Base-by-base conservation (phyloP, 35 echinoderm and acorn worm species). In the Nesometra sesokonis region DNA sequence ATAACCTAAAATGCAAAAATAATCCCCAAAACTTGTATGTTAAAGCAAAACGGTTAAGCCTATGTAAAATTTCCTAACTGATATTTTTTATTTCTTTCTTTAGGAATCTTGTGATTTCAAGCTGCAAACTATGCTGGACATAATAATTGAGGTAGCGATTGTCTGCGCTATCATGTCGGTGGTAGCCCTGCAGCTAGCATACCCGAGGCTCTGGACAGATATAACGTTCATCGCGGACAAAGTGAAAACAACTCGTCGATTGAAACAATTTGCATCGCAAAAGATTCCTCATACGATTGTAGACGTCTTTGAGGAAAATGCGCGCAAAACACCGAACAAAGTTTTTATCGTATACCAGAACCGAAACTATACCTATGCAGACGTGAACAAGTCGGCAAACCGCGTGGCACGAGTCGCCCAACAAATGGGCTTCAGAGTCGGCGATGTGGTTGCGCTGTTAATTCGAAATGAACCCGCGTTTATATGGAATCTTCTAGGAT, bases 381-480 rank as follows among this genome's bases (percentile, higher is more conserved):
- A 93, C 11, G 84, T 98, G 17, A 93, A 98, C 67, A 38, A 77
- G 31, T 33, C 82, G 32, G 95, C 95, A 17, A 98, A 98, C 82
- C 78, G 86, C 4, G 80, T 94, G 37, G 95, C 95, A 1, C 57
- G 84, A 32, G 76, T 88, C 0, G 92, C 95, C 1, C 87, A 79
- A 35, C 84, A 87, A 27, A 81, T 85, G 38, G 92, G 92, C 8
- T 84, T 98, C 17, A 91, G 86, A 35, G 84, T 81, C 13, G 95
- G 92, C 32, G 95, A 98, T 88, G 92, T 87, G 35, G 91, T 99
- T 9, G 96, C 96, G 0, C 27, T 99, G 36, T 80, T 99, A 17
- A 78, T 99, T 40, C 79, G 83, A 0, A 99, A 99, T 77, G 96
- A 99, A 80, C 96, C 96, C 0, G 90, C 92, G 23, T 93, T 99